Percentiles rank a stretch among this genome's conserved stretches.
Evolutionary conservation across 2,797 vertebrate species (phyloP).

Genomic region (Furcifer pardalis): DNA sequence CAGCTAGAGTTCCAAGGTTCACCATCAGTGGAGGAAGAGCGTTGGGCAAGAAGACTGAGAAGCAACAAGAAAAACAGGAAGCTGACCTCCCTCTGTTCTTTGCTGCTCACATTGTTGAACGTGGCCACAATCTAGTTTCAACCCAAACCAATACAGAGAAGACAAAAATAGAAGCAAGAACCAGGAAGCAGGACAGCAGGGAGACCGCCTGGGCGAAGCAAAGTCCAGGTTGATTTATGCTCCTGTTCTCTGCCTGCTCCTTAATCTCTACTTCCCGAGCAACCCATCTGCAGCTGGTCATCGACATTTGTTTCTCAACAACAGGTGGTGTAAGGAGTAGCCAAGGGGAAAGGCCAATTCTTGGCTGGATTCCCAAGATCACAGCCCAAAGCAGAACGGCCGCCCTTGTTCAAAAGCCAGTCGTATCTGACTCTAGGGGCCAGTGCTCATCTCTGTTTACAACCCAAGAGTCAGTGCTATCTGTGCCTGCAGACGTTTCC

Average conservation of each 20-base stretch:
- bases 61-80: too few species aligned
- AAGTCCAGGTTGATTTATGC: not conserved
- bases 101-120: not conserved
- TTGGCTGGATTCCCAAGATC: not conserved
- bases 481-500: too few species aligned
- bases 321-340: conserved; percentile 6
- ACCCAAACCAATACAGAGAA: not conserved
- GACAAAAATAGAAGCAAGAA: not conserved
- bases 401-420: too few species aligned
- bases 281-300: not conserved
- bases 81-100: not conserved
- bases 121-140: not conserved
- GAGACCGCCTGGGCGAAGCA: not conserved
- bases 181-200: not conserved
- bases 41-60: too few species aligned
- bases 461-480: too few species aligned
- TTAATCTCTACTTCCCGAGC: not conserved
- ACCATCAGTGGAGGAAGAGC: too few species aligned
- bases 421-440: too few species aligned
- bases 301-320: not conserved
- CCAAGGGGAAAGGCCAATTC: not conserved
- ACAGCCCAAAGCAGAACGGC: not conserved
- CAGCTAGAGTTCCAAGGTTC: too few species aligned
- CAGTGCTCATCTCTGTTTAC: too few species aligned
- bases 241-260: not conserved